These are phyloP conservation scores for Vombatus ursinus DNA, from an alignment of 2,113 vertebrate genomes.

Conservation along the genomic window DNA sequence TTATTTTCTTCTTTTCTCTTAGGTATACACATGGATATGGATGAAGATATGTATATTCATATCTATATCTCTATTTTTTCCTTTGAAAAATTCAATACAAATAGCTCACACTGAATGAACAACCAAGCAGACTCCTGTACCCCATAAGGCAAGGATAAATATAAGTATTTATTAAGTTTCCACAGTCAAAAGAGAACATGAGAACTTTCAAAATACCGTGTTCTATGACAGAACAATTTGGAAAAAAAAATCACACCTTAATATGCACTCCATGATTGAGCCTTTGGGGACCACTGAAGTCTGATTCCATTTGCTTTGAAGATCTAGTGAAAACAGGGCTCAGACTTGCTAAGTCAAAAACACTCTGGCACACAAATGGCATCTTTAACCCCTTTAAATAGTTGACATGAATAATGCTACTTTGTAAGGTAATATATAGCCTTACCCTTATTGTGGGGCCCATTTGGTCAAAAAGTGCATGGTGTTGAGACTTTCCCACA, in stretches of 20 bases:
- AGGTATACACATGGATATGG: background rate
- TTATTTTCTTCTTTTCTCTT: background rate
- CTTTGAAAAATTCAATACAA: slow-evolving; percentile 18
- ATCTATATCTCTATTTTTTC: background rate
- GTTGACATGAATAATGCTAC: background rate
- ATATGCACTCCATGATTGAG: background rate
- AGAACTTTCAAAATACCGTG: slow-evolving; percentile 23
- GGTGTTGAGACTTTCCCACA: background rate
- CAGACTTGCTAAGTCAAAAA: background rate
- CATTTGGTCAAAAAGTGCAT: background rate
- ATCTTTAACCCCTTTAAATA: background rate
- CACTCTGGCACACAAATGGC: background rate
- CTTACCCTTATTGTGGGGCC: background rate
- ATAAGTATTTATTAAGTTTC: background rate
- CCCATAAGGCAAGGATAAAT: background rate
- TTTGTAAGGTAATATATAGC: background rate
- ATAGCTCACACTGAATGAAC: background rate
- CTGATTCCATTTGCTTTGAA: background rate
- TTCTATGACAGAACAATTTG: background rate
- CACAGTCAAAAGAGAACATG: slow-evolving; percentile 10
- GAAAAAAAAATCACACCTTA: slow-evolving; percentile 37
- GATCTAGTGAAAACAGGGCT: background rate
- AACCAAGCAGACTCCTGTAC: background rate
- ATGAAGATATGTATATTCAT: no score
- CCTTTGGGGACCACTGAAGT: background rate